Evolutionary conservation across 2,888 invertebrate species (phyloP).

Genomic region (Eutolmus rufibarbis): DNA sequence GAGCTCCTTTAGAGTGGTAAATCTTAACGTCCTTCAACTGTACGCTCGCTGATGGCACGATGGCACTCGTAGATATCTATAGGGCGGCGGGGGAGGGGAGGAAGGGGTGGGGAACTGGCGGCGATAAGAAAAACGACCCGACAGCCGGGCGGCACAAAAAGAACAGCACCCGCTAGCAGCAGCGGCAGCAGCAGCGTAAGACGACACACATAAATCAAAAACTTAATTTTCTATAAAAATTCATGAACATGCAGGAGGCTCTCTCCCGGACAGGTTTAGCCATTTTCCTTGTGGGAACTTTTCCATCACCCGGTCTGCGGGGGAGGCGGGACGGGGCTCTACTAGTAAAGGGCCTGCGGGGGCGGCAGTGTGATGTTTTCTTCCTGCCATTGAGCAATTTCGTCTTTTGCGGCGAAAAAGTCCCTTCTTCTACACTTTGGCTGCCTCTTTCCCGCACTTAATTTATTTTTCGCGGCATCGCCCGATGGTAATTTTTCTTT

Average conservation of each 20-base stretch:
- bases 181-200: neutral
- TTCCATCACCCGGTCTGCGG: neutral
- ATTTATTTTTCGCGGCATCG: neutral
- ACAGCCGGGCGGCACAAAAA: neutral
- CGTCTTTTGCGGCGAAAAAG: neutral
- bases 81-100: neutral
- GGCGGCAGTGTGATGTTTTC: neutral
- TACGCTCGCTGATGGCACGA: neutral
- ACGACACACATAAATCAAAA: slow-evolving; percentile 41
- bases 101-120: neutral
- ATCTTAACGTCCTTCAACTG: slow-evolving; percentile 2
- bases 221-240: slow-evolving; percentile 44
- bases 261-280: slow-evolving; percentile 34
- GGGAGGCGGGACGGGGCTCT: neutral
- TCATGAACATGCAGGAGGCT: slow-evolving; percentile 41
- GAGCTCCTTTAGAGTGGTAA: neutral
- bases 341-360: neutral
- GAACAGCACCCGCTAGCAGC: neutral
- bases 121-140: slow-evolving; percentile 2
- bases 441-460: neutral
- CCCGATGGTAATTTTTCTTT: neutral
- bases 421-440: neutral
- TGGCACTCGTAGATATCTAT: neutral
- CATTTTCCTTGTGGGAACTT: slow-evolving; percentile 25
- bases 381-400: slow-evolving; percentile 16